Conservation (phyloP, 64 coral and sea anemone genomes). For the Astreopora myriophthalma region DNA sequence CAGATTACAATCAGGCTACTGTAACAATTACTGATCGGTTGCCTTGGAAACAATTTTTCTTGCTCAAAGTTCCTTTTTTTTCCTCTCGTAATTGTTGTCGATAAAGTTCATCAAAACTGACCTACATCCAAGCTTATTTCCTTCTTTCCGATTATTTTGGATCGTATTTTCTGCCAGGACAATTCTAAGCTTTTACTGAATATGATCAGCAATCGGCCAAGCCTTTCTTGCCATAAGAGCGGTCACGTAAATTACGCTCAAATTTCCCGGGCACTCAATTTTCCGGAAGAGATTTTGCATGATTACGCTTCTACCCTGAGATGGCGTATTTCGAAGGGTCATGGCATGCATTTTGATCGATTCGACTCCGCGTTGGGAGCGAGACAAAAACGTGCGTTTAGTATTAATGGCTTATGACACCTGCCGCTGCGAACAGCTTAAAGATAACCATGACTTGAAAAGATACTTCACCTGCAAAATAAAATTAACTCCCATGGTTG, state of each 20-base stretch:
- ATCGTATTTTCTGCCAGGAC: neutral
- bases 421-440: neutral
- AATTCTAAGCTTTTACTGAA: neutral
- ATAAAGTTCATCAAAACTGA: neutral
- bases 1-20: neutral
- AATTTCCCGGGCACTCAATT: neutral
- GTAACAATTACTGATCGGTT: conserved; percentile 25
- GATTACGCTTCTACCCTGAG: neutral
- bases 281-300: neutral
- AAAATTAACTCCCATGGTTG: neutral
- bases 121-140: neutral
- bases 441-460: conserved; percentile 5
- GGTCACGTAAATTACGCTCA: neutral
- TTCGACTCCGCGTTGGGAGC: neutral
- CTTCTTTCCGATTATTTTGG: neutral
- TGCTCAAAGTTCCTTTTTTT: neutral
- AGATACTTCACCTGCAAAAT: neutral
- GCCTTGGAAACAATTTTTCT: conserved; percentile 11
- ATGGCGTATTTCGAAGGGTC: neutral
- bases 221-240: neutral
- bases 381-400: conserved; percentile 10
- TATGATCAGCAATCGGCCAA: neutral
- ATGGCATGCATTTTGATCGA: neutral
- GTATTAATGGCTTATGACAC: conserved; percentile 20
- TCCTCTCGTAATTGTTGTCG: neutral